Evolutionary conservation across 2,888 invertebrate species (phyloP), one percentile per base, ranked within the genome.

Genomic region (Orthonychiurus folsomi): DNA sequence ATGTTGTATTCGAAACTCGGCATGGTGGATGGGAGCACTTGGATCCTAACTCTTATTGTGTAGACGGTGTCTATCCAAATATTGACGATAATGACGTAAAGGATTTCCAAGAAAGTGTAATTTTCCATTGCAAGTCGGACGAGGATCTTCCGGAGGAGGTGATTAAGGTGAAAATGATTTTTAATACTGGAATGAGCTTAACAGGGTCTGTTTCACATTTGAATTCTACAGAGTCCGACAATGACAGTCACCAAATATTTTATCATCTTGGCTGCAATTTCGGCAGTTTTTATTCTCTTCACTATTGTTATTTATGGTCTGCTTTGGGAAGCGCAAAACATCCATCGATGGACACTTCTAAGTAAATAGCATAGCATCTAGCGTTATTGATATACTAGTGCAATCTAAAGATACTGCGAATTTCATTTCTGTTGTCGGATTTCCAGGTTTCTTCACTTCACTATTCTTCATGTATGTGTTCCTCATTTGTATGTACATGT

Each of bases 391-490:
- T n/a, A n/a, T n/a, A n/a, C n/a, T n/a, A n/a, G n/a, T n/a, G n/a
- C n/a, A n/a, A n/a, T n/a, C n/a, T n/a, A n/a, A n/a, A n/a, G n/a
- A n/a, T n/a, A n/a, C n/a, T n/a, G n/a, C n/a, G n/a, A n/a, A n/a
- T n/a, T n/a, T n/a, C n/a, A n/a, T n/a, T n/a, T n/a, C n/a, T n/a
- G n/a, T n/a, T n/a, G n/a, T n/a, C n/a, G n/a, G n/a, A n/a, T n/a
- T n/a, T n/a, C 15, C 15, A 37, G 25, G 59, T 23, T 61, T 20
- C 25, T 69, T 69, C 52, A 52, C 59, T 2, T 69, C 69, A 1
- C 62, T 71, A n/a, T 69, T 71, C 23, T 68, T 63, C 50, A 64
- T 72, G 64, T 72, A 68, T 61, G 23, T 71, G 2, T 62, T 66
- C 53, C 64, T 67, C 3, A 58, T 50, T 58, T 59, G 59, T 55